Percentiles rank a stretch among this genome's conserved stretches.
These are phyloP conservation scores for Temnothorax rugatulus DNA, from an alignment of 2,888 invertebrate species.

Conservation along the genomic window DNA sequence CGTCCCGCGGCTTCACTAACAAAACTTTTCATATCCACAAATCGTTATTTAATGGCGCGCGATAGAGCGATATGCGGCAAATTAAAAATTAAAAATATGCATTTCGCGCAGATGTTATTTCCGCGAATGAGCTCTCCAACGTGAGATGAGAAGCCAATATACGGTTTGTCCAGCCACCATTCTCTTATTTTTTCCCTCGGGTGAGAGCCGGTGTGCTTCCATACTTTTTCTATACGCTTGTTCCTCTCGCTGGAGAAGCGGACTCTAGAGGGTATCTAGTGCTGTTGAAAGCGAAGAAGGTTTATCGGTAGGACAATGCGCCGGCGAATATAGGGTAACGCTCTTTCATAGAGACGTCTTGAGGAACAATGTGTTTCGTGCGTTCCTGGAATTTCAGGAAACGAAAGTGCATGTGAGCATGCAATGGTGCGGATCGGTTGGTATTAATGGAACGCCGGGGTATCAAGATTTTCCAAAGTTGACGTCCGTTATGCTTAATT, in stretches of 20 bases:
- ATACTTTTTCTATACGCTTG: constrained; percentile 10
- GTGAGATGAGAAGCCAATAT: background rate
- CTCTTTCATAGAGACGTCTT: constrained; percentile 48
- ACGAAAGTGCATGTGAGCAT: constrained; percentile 64
- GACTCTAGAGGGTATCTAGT: constrained; percentile 27
- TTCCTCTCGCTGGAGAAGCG: background rate
- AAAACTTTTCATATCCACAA: background rate
- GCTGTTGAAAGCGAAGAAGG: constrained; percentile 42
- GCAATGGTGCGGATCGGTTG: constrained; percentile 55
- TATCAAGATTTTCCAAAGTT: constrained; percentile 69
- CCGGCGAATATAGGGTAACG: constrained; percentile 32
- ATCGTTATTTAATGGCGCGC: background rate
- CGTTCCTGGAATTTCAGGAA: constrained; percentile 64
- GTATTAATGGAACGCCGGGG: constrained; percentile 63
- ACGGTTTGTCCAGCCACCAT: constrained; percentile 1
- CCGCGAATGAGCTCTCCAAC: background rate
- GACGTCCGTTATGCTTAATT: constrained; percentile 56
- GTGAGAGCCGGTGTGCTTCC: background rate
- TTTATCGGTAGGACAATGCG: constrained; percentile 47
- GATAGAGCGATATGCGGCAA: background rate
- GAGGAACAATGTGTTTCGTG: constrained; percentile 63
- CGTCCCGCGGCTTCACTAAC: constrained; percentile 71
- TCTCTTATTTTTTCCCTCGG: constrained; percentile 21
- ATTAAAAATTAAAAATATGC: background rate
- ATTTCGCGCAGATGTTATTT: background rate